Evolutionary conservation across 2,888 invertebrate genomes (phyloP), one percentile per base, ranked within the genome.

Genomic region (Acleris cristana): DNA sequence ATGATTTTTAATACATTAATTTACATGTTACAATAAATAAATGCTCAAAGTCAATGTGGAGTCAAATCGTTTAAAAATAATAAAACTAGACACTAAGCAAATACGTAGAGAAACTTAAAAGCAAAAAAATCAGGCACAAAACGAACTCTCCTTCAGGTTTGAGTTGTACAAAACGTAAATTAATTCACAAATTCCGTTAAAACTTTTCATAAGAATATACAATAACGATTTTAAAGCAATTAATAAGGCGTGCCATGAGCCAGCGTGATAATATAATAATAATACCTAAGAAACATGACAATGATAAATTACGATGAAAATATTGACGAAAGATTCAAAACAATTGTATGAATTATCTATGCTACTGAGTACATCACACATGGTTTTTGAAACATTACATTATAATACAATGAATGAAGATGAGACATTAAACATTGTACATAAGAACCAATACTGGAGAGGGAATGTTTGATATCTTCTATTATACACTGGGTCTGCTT

Each of bases 1-100:
- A 90, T 89, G 89, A 91, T 90, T 90, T 90, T 84, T 82, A 86
- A 83, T 85, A 88, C 86, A 86, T 89, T 86, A 89, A 85, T 87
- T 87, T 88, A 85, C 85, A 88, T 82, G 85, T 78, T 21, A 56
- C 40, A 87, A 89, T 88, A 91, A 91, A 90, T 90, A 92, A 92
- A 91, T 92, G 92, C 90, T 84, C 81, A 84, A 80, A 83, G 83
- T 84, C 76, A 82, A 72, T 79, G 80, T 79, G 78, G 82, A 74
- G 86, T 89, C 85, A 84, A 82, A 80, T 80, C 51, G 14, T 79
- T 76, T 74, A 71, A 84, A 84, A 82, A 85, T 87, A 84, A 81
- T 81, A 40, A 76, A 81, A 79, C 76, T 80, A 81, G 73, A 79
- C 73, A 79, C 40, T 65, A 76, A 77, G 77, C 72, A 75, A 72